phyloP scores from a whole-genome alignment of 2,113 vertebrate genomes.

The Apaloderma vittatum region DNA sequence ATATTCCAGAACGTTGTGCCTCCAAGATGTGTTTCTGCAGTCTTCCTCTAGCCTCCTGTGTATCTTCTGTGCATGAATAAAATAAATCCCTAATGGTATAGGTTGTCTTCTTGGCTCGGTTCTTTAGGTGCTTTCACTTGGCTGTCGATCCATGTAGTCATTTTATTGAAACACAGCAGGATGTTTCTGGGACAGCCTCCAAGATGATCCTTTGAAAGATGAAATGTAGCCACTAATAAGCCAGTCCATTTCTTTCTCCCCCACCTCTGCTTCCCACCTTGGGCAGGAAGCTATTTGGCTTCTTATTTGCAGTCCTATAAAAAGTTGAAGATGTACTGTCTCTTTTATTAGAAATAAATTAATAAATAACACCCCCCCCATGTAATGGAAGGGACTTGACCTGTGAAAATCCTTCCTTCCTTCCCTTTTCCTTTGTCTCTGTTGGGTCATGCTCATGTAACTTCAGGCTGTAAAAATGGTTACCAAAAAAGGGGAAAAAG shows the following conservation, averaged over 20 bases:
- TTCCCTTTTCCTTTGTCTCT: not conserved
- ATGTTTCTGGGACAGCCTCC: constrained; percentile 65
- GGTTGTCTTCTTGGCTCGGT: constrained; percentile 9
- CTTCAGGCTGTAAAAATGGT: not conserved
- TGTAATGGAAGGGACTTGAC: not conserved
- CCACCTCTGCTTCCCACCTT: not conserved
- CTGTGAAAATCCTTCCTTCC: not conserved
- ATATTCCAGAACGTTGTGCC: not conserved
- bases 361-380: not conserved
- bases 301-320: constrained; percentile 2
- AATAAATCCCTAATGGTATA: not conserved
- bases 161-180: constrained; percentile 70
- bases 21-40: not conserved
- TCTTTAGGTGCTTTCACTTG: constrained; percentile 30
- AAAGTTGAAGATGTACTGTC: not conserved
- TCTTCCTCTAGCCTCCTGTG: not conserved
- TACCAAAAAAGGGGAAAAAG: not conserved
- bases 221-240: constrained; percentile 55
- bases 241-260: not conserved
- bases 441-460: not conserved
- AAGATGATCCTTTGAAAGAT: constrained; percentile 63
- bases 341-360: constrained; percentile 14
- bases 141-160: not conserved
- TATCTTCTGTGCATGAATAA: not conserved
- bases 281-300: not conserved